These are phyloP conservation scores for Macrosiphum euphorbiae DNA, from an alignment of 2,888 invertebrate genomes.

Conservation along the genomic window DNA sequence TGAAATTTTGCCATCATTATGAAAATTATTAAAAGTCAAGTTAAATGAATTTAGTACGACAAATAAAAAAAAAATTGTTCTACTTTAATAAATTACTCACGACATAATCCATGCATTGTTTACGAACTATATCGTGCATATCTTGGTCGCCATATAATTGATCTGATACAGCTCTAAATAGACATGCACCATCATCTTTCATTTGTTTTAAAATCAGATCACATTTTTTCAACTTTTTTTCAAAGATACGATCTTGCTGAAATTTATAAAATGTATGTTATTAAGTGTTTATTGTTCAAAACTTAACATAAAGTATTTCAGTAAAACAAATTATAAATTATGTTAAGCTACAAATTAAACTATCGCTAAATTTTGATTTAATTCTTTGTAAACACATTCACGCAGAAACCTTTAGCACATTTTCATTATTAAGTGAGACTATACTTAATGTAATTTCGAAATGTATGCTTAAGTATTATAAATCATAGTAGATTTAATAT, in stretches of 20 bases:
- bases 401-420: not conserved
- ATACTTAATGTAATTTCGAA: not conserved
- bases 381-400: not conserved
- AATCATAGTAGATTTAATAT: not conserved
- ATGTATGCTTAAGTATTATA: not conserved
- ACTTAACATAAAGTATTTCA: not conserved
- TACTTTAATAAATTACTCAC: conserved; percentile 72
- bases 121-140: conserved; percentile 85
- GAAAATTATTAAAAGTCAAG: not conserved
- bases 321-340: not conserved
- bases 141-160: conserved; percentile 93
- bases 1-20: not conserved
- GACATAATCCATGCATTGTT: conserved; percentile 92
- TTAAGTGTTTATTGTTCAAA: not conserved
- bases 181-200: conserved; percentile 89
- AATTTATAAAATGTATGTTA: conserved; percentile 67
- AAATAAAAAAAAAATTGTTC: not conserved
- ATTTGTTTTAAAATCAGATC: conserved; percentile 86
- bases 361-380: not conserved
- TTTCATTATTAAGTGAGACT: not conserved
- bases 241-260: conserved; percentile 79
- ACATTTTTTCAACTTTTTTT: conserved; percentile 79
- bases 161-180: conserved; percentile 89
- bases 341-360: not conserved
- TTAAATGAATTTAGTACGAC: not conserved